Evolutionary conservation across 2,113 vertebrate genomes (phyloP).

Genomic region (Elachura formosa): DNA sequence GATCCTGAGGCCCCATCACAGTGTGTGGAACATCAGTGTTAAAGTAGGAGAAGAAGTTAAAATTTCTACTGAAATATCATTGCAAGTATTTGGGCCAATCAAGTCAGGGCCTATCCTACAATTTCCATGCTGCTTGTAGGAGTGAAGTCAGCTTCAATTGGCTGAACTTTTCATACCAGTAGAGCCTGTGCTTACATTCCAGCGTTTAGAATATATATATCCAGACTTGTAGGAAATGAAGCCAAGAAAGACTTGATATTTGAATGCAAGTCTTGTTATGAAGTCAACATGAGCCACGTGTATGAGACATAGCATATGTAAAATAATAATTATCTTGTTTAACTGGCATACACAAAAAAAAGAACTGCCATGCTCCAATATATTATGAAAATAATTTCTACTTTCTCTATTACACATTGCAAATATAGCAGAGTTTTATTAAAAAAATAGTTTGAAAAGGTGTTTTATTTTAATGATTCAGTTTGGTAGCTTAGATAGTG

Average conservation of each 20-base stretch:
- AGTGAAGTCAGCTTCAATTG: background rate
- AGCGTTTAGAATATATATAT: background rate
- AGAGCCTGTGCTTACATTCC: background rate
- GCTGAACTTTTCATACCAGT: background rate
- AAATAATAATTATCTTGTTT: background rate
- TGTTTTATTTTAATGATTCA: background rate
- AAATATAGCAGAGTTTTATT: background rate
- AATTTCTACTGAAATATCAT: background rate
- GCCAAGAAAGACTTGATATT: background rate
- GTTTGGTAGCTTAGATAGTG: background rate
- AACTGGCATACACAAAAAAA: background rate
- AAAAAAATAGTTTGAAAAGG: background rate
- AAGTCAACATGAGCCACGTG: background rate
- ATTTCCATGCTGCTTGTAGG: background rate
- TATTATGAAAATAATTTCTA: background rate
- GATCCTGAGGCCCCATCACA: background rate
- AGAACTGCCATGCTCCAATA: background rate
- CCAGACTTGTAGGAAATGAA: background rate
- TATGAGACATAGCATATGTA: background rate
- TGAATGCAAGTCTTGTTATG: background rate
- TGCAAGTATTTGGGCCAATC: background rate
- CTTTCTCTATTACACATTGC: background rate
- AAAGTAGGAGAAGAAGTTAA: background rate
- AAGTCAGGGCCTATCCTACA: background rate
- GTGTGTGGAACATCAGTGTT: background rate